A percentile compares a stretch with the other conserved stretches of the same genome.
Conservation (phyloP, 2,113 vertebrate genomes). For the Prochilodus magdalenae region DNA sequence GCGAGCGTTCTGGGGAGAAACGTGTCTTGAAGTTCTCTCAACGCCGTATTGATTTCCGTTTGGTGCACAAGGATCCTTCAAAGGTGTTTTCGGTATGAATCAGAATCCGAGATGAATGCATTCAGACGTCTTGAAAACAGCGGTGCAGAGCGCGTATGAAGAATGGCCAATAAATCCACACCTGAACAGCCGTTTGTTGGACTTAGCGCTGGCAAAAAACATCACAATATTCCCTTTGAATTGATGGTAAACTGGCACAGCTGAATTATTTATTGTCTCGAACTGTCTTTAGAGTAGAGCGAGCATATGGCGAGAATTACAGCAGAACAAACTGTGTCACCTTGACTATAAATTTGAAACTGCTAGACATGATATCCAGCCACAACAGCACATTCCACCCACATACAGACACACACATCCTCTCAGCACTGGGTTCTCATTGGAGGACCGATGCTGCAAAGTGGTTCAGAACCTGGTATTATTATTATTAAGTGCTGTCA, state of each 20-base stretch:
- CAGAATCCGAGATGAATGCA: constrained; percentile 4
- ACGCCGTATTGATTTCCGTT: neutral
- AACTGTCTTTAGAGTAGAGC: neutral
- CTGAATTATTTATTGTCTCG: neutral
- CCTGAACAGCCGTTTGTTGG: neutral
- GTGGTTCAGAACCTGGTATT: constrained; percentile 1
- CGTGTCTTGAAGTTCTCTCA: neutral
- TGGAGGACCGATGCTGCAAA: neutral
- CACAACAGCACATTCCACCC: constrained; percentile 3
- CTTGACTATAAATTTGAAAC: neutral
- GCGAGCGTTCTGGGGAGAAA: neutral
- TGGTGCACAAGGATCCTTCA: neutral
- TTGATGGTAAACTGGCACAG: neutral
- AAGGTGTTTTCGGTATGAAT: neutral
- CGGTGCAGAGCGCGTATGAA: neutral
- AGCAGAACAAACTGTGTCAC: neutral
- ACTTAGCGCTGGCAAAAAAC: neutral
- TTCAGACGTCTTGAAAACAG: constrained; percentile 4
- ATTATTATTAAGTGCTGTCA: too few species aligned
- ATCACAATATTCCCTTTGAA: neutral
- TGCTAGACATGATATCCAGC: neutral
- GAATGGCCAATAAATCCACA: constrained; percentile 1
- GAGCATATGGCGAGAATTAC: neutral
- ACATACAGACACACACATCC: neutral
- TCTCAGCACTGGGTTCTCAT: neutral